Evolutionary conservation across 2,888 invertebrate species (phyloP).

Genomic region (Dinocampus coccinellae): DNA sequence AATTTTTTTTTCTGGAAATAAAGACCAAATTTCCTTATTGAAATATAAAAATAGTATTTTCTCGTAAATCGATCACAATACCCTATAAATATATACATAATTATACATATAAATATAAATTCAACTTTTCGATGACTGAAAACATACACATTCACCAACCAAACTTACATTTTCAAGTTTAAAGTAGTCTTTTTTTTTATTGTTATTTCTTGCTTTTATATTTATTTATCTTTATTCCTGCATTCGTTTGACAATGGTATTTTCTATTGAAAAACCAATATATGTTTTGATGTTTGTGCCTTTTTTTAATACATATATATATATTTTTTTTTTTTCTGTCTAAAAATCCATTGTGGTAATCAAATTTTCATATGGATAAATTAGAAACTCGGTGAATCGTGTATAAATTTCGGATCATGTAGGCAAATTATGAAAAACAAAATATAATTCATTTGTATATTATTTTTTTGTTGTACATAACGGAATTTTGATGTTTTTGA

Average conservation of each 20-base stretch:
- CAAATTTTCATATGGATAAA: neutral
- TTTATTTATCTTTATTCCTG: neutral
- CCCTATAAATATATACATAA: neutral
- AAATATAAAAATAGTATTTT: constrained; percentile 57
- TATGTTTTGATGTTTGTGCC: neutral
- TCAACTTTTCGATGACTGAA: neutral
- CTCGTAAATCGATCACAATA: constrained; percentile 52
- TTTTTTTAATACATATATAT: neutral
- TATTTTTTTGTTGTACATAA: neutral
- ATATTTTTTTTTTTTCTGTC: neutral
- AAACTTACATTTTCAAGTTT: neutral
- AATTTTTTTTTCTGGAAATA: constrained; percentile 61
- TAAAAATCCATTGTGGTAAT: neutral
- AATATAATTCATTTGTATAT: neutral
- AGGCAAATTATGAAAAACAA: constrained; percentile 3
- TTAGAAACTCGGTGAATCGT: neutral
- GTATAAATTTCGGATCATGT: neutral
- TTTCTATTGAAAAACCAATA: neutral
- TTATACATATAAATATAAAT: neutral
- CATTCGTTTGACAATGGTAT: neutral
- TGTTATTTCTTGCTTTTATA: neutral
- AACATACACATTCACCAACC: neutral
- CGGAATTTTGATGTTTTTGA: neutral
- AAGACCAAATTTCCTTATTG: constrained; percentile 66
- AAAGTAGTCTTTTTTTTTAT: neutral